phyloP scores from a whole-genome alignment of 2,113 vertebrate species.

The Mormoops blainvillei region DNA sequence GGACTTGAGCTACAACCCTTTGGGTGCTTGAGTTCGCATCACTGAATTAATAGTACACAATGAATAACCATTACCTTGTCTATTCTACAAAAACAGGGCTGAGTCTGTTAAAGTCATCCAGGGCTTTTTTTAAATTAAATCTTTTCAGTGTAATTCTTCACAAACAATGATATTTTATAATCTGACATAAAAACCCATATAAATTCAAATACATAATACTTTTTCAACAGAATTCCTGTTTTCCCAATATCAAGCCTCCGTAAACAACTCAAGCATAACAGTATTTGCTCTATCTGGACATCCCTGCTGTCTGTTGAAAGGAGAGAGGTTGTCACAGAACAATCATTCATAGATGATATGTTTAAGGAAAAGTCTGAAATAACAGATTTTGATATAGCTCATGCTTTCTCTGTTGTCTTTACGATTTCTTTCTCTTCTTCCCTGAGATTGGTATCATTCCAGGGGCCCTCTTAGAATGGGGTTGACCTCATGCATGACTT shows the following conservation, averaged over 20 bases:
- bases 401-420: slow-evolving; percentile 28
- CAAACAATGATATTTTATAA: slow-evolving; percentile 70
- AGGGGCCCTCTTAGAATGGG: slow-evolving; percentile 87
- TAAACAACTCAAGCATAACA: slow-evolving; percentile 4
- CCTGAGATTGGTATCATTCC: slow-evolving; percentile 83
- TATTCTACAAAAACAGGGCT: slow-evolving; percentile 54
- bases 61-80: slow-evolving; percentile 46
- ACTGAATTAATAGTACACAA: slow-evolving; percentile 14
- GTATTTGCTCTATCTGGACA: slow-evolving; percentile 86
- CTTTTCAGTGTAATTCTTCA: slow-evolving; percentile 46
- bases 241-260: background rate
- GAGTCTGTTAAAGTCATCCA: slow-evolving; percentile 26
- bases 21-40: slow-evolving; percentile 35
- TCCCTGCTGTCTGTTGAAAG: slow-evolving; percentile 85
- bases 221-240: slow-evolving; percentile 40
- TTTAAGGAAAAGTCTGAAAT: slow-evolving; percentile 88
- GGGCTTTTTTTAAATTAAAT: slow-evolving; percentile 20
- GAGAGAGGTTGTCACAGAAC: slow-evolving; percentile 95
- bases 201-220: slow-evolving; percentile 70
- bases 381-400: slow-evolving; percentile 85
- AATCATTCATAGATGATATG: slow-evolving; percentile 92
- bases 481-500: slow-evolving; percentile 87
- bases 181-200: slow-evolving; percentile 73
- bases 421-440: slow-evolving; percentile 12
- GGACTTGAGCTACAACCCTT: slow-evolving; percentile 34